Conservation (phyloP, 2,888 invertebrate genomes). For the Phasia obesa region DNA sequence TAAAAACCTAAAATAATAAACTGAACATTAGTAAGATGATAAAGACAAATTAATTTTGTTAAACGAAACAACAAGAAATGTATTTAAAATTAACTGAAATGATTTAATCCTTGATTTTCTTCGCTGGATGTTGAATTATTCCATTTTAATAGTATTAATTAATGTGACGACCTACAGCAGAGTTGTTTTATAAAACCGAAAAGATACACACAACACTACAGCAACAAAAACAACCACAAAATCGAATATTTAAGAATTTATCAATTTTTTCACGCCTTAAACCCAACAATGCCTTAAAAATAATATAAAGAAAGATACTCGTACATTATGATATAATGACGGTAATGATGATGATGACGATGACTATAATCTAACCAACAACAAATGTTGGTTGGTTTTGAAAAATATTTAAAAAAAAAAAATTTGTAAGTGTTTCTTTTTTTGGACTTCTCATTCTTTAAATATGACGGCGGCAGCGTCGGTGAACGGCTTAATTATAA, state of each 20-base stretch:
- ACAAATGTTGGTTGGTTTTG: not conserved
- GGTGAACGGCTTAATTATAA: slow-evolving; percentile 69
- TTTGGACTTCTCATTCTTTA: slow-evolving; percentile 23
- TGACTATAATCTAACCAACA: slow-evolving; percentile 32
- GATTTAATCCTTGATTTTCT: slow-evolving; percentile 58
- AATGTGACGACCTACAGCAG: slow-evolving; percentile 78
- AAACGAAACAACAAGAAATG: slow-evolving; percentile 21
- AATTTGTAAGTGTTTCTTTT: too few species aligned
- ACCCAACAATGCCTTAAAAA: slow-evolving; percentile 49
- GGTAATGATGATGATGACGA: not conserved
- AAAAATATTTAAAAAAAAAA: slow-evolving; percentile 31
- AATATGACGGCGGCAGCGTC: slow-evolving; percentile 32
- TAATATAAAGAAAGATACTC: slow-evolving; percentile 9
- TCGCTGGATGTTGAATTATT: slow-evolving; percentile 52
- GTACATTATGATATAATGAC: slow-evolving; percentile 13
- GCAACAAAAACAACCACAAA: slow-evolving; percentile 26
- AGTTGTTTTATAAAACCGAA: slow-evolving; percentile 62
- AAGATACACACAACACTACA: slow-evolving; percentile 1
- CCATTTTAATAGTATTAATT: slow-evolving; percentile 62
- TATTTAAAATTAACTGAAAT: slow-evolving; percentile 34
- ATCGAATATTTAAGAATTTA: slow-evolving; percentile 63
- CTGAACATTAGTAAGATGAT: not conserved
- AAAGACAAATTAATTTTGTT: slow-evolving; percentile 33
- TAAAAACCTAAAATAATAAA: not conserved
- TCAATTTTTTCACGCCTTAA: slow-evolving; percentile 71